Evolutionary conservation across 2,888 invertebrate genomes (phyloP).

Genomic region (Aelia acuminata): DNA sequence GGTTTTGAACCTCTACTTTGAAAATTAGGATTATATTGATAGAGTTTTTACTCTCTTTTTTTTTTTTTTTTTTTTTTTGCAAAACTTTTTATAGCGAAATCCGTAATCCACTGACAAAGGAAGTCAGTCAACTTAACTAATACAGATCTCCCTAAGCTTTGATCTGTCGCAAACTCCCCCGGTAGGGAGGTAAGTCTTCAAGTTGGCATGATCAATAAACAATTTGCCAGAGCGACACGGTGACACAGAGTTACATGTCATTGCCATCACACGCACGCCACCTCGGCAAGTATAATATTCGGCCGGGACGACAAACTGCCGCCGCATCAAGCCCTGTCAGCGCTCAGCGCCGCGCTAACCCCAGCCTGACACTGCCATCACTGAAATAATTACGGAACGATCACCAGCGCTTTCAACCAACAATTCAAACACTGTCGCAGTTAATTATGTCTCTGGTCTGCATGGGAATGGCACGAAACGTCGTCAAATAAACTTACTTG

Average conservation of each 20-base stretch:
- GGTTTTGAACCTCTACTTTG: too few species aligned
- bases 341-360: background rate
- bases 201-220: background rate
- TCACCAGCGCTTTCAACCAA: background rate
- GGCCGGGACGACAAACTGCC: background rate
- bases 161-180: background rate
- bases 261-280: background rate
- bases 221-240: background rate
- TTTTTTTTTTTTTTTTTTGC: too few species aligned
- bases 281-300: background rate
- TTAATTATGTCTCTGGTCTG: background rate
- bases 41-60: too few species aligned
- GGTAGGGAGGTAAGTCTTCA: background rate
- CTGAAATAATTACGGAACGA: slow-evolving; percentile 12
- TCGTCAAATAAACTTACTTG: background rate
- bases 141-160: background rate
- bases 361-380: background rate
- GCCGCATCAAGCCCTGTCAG: background rate
- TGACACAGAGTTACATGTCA: background rate
- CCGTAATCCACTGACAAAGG: background rate
- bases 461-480: background rate
- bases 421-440: background rate
- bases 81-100: background rate
- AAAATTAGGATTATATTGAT: too few species aligned
- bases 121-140: background rate